A percentile compares a stretch with the other conserved stretches of the same genome.
phyloP scores from a whole-genome alignment of 2,888 invertebrate species.

The Anodontia alba region DNA sequence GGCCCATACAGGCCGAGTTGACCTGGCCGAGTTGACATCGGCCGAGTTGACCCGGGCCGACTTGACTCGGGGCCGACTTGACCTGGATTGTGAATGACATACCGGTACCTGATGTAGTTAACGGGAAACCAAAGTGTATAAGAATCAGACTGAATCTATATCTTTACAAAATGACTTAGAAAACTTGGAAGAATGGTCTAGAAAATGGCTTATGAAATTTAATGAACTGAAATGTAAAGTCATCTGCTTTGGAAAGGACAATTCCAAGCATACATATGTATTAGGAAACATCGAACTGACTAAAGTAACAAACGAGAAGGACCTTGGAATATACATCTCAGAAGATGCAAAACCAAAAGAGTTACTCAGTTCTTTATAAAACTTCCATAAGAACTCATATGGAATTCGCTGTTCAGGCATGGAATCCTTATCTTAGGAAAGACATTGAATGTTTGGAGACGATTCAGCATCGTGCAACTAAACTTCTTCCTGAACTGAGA shows the following conservation, averaged over 20 bases:
- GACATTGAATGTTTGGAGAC: not conserved
- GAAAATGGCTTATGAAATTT: constrained; percentile 2
- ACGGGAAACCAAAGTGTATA: not conserved
- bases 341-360: not conserved
- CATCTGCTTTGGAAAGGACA: not conserved
- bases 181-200: not conserved
- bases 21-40: too few species aligned
- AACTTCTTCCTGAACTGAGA: not conserved
- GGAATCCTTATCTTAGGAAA: not conserved
- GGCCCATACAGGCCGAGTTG: too few species aligned
- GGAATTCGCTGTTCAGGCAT: not conserved
- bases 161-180: not conserved
- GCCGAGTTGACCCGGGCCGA: too few species aligned
- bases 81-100: not conserved
- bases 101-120: not conserved
- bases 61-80: too few species aligned
- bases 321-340: not conserved
- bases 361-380: not conserved
- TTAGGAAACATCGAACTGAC: not conserved
- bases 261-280: not conserved
- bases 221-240: constrained; percentile 7
- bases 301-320: not conserved
- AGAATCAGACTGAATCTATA: not conserved
- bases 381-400: not conserved
- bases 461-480: not conserved